Base-by-base conservation (phyloP, 2,113 vertebrate species). In the Proterorhinus semilunaris region DNA sequence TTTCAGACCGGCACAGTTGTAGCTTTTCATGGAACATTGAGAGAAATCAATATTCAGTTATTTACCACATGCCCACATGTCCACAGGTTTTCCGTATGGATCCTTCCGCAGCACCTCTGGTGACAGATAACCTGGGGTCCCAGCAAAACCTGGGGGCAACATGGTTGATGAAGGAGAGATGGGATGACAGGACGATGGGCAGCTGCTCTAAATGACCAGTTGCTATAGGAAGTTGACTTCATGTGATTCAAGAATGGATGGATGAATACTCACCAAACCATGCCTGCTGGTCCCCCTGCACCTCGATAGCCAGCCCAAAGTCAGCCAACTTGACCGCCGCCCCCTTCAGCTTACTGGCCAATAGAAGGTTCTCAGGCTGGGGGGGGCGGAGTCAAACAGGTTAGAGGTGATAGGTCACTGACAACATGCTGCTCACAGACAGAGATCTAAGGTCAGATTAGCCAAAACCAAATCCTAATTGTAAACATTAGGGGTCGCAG, bases 1-100 rank as follows among this genome's bases (percentile, higher is more conserved):
- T 9, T 45, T 44, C 2, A 45, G 58, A 44, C 15, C 42, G 45
- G 8, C 2, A 44, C 13, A 44, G 58, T 61, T 44, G 42, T 61
- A 61, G 58, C 58, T 61, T 61, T 61, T 61, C 42, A 61, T 61
- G 7, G 58, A 61, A 3, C 58, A 45, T 10, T 62, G 36, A 74
- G 44, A 85, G 10, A 50, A 74, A 68, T n/a, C 79, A 46, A 76
- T 63, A 17, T 46, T 62, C 68, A 63, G 62, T 69, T 71, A 73
- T 96, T 95, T 94, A 99, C 97, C 97, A 75, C 97, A 99, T 7
- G 97, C 97, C 97, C 97, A 99, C 96, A 99, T 98, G 86, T 99
- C 97, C 89, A 98, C 96, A 45, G 96, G 96, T 83, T 99, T 99
- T 77, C 97, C 97, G 90, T 99, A 99, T 2, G 97, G 97, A 89